Conservation (phyloP, 2,888 invertebrate species). For the Theretra japonica region DNA sequence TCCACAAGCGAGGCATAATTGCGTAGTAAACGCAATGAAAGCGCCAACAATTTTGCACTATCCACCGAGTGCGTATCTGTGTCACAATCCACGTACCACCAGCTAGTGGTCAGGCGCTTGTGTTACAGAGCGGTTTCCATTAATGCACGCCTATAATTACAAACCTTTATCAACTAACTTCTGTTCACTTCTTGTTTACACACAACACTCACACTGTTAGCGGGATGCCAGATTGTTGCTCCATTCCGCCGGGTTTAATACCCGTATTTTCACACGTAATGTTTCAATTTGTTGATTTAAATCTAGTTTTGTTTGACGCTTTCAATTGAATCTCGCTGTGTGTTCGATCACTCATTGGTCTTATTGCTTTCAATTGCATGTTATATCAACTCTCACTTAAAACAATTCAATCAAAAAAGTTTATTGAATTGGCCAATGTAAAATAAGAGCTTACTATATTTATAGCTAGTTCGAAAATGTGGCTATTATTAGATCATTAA, state of each 20-base stretch:
- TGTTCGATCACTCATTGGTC: not conserved
- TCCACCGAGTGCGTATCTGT: conserved; percentile 39
- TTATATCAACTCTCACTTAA: not conserved
- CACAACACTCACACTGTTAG: not conserved
- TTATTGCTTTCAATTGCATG: not conserved
- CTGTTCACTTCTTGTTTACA: not conserved
- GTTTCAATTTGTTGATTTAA: not conserved
- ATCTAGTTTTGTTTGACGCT: not conserved
- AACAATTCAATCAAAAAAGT: too few relatives aligned
- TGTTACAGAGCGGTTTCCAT: conserved; percentile 40
- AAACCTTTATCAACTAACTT: not conserved
- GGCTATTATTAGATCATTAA: too few relatives aligned
- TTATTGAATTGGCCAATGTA: too few relatives aligned
- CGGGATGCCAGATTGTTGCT: not conserved
- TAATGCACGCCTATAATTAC: conserved; percentile 32
- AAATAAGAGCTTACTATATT: too few relatives aligned
- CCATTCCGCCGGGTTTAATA: not conserved
- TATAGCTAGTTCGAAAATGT: too few relatives aligned
- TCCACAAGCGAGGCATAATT: conserved; percentile 15
- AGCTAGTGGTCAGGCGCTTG: conserved; percentile 40
- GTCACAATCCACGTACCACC: conserved; percentile 46
- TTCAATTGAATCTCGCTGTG: not conserved
- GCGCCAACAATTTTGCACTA: conserved; percentile 26
- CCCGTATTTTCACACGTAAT: not conserved
- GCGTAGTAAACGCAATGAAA: conserved; percentile 27